phyloP scores from a whole-genome alignment of 2,888 invertebrate genomes.

The Leucophenga montana region DNA sequence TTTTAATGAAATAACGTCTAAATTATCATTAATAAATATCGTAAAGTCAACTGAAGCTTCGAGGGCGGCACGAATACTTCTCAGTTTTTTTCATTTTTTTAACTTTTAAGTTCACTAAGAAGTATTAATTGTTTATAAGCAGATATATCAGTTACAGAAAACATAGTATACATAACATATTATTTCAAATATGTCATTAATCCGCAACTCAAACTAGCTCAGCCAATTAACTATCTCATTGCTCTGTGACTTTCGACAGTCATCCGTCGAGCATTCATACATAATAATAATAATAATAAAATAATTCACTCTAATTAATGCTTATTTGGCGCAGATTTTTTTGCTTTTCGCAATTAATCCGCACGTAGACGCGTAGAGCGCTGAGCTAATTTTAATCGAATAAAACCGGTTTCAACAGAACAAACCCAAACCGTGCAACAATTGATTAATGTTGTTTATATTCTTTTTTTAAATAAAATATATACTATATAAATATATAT shows the following conservation, averaged over 20 bases:
- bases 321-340: neutral
- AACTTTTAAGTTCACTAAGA: too few relatives aligned
- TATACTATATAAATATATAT: neutral
- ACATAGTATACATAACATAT: too few relatives aligned
- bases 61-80: too few relatives aligned
- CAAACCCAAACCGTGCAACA: slow-evolving; percentile 23
- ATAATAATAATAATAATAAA: too few relatives aligned
- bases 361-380: neutral
- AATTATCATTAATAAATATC: too few relatives aligned
- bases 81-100: too few relatives aligned
- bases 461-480: neutral
- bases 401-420: slow-evolving; percentile 53
- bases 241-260: neutral
- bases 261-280: too few relatives aligned
- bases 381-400: slow-evolving; percentile 39
- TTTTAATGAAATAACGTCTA: too few relatives aligned
- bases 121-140: too few relatives aligned
- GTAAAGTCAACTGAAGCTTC: too few relatives aligned
- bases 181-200: too few relatives aligned
- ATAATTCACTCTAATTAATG: neutral
- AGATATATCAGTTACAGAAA: too few relatives aligned
- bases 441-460: slow-evolving; percentile 26
- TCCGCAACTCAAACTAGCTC: neutral
- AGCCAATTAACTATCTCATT: neutral
- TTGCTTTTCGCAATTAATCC: neutral